Evolutionary conservation across 2,113 vertebrate genomes (phyloP), one percentile per base, ranked within the genome.

Genomic region (Grus americana): DNA sequence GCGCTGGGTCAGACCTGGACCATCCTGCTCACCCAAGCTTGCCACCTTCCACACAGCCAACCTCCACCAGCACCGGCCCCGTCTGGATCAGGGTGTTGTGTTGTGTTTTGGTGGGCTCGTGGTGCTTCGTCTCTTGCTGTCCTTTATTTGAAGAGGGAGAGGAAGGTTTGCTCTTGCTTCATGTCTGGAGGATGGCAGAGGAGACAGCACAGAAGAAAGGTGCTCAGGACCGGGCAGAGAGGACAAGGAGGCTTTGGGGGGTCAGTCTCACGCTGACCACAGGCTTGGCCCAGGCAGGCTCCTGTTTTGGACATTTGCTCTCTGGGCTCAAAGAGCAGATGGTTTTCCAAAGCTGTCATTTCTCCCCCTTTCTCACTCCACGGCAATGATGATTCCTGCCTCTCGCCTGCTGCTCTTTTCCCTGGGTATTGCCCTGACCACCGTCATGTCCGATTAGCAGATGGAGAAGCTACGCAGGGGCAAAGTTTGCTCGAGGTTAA

Each of bases 31-130:
- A 7, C 26, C 76, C 24, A 2, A 0, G 15, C 0, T 1, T 19
- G 9, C 36, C 49, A 27, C 65, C 26, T 57, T 44, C 72, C 19
- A 2, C 17, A 4, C 24, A 1, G 3, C n/a, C 12, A 5, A 2
- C 32, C 5, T 12, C 58, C 30, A 14, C 0, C 2, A 36, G 18
- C 20, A 8, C 11, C 1, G 2, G 16, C 50, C 36, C 0, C 1
- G 21, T 23, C 15, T 54, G 82, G 38, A 8, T 14, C 1, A 0
- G 57, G 14, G 7, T 29, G 30, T 5, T 46, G 46, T 40, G 52
- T 47, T 36, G 40, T 47, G 54, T 49, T 79, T 27, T 63, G 55
- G 34, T 0, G 4, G 36, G 40, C n/a, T 58, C 44, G 49, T 42
- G 63, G 63, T 38, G 44, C 58, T 73, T 73, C 20, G 54, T 16